Evolutionary conservation across 1,140 invertebrate species (phyloP).

Genomic region (Dufourea novaeangliae): DNA sequence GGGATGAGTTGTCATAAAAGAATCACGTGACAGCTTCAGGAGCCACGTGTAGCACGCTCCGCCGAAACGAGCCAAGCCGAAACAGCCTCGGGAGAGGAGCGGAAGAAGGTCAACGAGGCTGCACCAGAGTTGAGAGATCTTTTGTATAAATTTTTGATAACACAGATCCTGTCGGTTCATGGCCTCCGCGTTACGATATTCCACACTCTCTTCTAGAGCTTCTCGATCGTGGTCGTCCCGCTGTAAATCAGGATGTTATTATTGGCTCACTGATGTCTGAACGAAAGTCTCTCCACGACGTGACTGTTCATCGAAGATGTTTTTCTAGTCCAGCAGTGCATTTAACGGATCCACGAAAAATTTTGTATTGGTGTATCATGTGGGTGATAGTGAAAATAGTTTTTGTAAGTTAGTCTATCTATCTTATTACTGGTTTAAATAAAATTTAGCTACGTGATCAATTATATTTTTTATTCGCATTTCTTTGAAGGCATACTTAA

Average conservation of each 20-base stretch:
- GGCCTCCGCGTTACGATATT: neutral
- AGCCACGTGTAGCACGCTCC: neutral
- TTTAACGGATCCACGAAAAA: too few species aligned
- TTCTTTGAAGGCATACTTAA: too few species aligned
- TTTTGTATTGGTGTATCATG: too few species aligned
- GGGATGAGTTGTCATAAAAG: neutral
- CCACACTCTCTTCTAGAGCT: neutral
- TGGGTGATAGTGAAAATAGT: too few species aligned
- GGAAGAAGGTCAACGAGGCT: slow-evolving; percentile 7
- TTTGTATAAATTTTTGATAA: slow-evolving; percentile 17
- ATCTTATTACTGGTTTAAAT: too few species aligned
- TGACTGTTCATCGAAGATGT: too few species aligned
- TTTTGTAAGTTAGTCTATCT: too few species aligned
- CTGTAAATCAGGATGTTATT: neutral
- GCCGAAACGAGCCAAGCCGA: neutral
- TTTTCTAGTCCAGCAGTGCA: too few species aligned
- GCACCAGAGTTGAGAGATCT: slow-evolving; percentile 6
- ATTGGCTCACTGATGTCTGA: neutral
- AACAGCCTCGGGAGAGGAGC: slow-evolving; percentile 5
- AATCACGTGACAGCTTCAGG: neutral
- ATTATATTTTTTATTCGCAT: too few species aligned
- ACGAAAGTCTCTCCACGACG: neutral
- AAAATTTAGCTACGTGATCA: too few species aligned
- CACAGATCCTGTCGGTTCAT: neutral
- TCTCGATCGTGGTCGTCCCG: neutral